phyloP scores from a whole-genome alignment of 2,888 invertebrate genomes.

The Habrosyne pyritoides region DNA sequence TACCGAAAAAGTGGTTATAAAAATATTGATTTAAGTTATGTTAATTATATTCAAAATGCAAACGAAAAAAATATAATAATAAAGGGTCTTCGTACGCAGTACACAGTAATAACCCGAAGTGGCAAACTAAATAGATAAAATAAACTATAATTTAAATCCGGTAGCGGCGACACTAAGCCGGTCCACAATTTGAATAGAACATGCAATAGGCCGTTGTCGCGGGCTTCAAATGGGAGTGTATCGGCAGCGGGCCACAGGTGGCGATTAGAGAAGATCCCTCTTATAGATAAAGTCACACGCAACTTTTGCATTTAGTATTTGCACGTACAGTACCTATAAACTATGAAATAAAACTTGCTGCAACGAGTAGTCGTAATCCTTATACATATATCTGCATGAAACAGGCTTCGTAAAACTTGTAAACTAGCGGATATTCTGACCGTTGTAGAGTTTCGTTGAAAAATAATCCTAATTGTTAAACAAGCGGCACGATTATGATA shows the following conservation, averaged over 20 bases:
- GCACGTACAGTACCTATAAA: not conserved
- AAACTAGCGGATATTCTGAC: no score
- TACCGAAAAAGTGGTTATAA: no score
- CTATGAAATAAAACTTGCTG: not conserved
- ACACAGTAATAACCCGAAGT: not conserved
- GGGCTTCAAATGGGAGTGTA: slow-evolving; percentile 48
- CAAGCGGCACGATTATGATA: no score
- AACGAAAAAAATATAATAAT: no score
- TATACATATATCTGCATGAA: not conserved
- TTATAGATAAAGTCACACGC: slow-evolving; percentile 49
- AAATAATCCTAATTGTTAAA: no score
- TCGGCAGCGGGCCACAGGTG: slow-evolving; percentile 68
- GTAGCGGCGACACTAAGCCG: slow-evolving; percentile 21
- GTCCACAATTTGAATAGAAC: slow-evolving; percentile 71
- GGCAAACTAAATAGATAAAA: slow-evolving; percentile 24
- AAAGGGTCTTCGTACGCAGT: no score
- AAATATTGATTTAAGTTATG: no score
- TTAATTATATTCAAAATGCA: no score
- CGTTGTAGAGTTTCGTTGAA: no score
- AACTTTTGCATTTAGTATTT: slow-evolving; percentile 18
- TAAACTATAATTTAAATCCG: not conserved
- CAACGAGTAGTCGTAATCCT: not conserved
- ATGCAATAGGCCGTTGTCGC: slow-evolving; percentile 64
- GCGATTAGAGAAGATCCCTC: slow-evolving; percentile 64
- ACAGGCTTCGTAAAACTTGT: no score